phyloP scores from a whole-genome alignment of 1,140 invertebrate genomes.

The Drosophila insularis region DNA sequence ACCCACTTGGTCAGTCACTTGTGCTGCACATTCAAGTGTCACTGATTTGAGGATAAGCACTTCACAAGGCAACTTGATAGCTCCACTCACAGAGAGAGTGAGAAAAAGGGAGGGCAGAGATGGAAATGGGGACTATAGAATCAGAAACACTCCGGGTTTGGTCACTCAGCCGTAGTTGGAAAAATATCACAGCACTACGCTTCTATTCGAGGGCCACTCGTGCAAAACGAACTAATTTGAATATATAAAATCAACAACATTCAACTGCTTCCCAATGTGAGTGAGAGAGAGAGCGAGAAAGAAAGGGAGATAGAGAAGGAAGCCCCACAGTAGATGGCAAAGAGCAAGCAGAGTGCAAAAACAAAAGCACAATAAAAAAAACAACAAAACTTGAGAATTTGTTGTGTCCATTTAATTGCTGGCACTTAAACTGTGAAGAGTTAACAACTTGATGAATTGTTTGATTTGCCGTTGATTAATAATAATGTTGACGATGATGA shows the following conservation, averaged over 20 bases:
- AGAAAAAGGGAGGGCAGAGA: background rate
- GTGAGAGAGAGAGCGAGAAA: background rate
- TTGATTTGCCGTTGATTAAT: slow-evolving; percentile 20
- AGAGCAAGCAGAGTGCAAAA: background rate
- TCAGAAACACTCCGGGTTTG: slow-evolving; percentile 14
- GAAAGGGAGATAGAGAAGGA: slow-evolving; percentile 21
- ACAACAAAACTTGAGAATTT: slow-evolving; percentile 43
- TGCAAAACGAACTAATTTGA: slow-evolving; percentile 81
- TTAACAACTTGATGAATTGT: slow-evolving; percentile 24
- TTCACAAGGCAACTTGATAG: slow-evolving; percentile 79
- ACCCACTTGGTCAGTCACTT: slow-evolving; percentile 76
- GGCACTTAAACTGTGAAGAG: slow-evolving; percentile 37
- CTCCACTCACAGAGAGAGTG: slow-evolving; percentile 34
- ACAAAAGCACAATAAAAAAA: slow-evolving; percentile 3
- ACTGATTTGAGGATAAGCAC: slow-evolving; percentile 81
- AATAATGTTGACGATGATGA: background rate
- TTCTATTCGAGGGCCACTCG: slow-evolving; percentile 72
- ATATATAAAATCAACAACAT: slow-evolving; percentile 76
- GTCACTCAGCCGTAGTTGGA: slow-evolving; percentile 64
- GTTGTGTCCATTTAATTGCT: slow-evolving; percentile 51
- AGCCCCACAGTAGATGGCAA: slow-evolving; percentile 30
- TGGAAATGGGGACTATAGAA: background rate
- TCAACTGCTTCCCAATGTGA: background rate
- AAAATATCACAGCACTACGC: slow-evolving; percentile 70
- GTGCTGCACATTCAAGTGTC: slow-evolving; percentile 79